These are phyloP conservation scores for Sebastes iracundus DNA, from an alignment of 2,797 vertebrate genomes.

Conservation along the genomic window DNA sequence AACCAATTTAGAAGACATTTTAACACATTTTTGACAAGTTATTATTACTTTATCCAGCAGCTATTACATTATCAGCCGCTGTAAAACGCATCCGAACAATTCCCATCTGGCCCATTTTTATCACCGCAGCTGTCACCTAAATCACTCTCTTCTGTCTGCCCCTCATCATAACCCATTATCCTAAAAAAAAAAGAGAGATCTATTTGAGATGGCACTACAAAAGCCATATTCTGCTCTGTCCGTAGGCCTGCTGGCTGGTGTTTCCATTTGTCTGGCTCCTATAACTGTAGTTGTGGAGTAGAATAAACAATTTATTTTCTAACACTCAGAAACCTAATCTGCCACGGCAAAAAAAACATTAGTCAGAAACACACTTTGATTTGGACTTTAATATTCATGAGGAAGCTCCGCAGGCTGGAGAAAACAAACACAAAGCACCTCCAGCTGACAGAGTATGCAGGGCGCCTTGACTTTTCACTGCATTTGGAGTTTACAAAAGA, in stretches of 20 bases:
- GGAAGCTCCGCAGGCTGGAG: background rate
- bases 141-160: slow-evolving; percentile 24
- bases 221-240: slow-evolving; percentile 18
- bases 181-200: slow-evolving; percentile 43
- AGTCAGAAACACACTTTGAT: slow-evolving; percentile 9
- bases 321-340: background rate
- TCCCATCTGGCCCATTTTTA: slow-evolving; percentile 26
- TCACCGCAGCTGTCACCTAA: slow-evolving; percentile 22
- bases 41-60: slow-evolving; percentile 2
- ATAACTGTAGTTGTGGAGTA: background rate
- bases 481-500: slow-evolving; percentile 6
- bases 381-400: slow-evolving; percentile 22
- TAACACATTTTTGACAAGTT: background rate
- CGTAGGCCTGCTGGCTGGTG: background rate
- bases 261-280: background rate
- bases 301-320: background rate
- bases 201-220: slow-evolving; percentile 26
- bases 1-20: background rate
- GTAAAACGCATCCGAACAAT: background rate
- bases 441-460: background rate
- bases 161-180: slow-evolving; percentile 29
- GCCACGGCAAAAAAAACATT: background rate
- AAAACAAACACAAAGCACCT: slow-evolving; percentile 5
- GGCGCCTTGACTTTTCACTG: background rate
- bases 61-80: slow-evolving; percentile 13